Conservation (phyloP, 2,888 invertebrate genomes). For the Proisotoma minuta region DNA sequence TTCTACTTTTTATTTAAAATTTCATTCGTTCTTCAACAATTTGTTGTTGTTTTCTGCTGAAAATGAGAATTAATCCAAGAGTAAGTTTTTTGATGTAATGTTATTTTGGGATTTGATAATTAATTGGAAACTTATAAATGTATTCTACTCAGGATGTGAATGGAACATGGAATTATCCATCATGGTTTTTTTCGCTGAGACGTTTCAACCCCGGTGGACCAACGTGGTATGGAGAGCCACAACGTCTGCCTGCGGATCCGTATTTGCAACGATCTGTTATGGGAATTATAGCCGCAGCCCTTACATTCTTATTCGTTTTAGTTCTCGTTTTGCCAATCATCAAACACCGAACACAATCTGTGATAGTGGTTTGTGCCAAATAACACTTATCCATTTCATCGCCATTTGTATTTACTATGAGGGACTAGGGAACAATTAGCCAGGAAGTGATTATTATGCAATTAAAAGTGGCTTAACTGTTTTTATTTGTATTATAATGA, state of each 20-base stretch:
- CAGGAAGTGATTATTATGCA: too few relatives aligned
- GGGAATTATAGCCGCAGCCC: slow-evolving; percentile 26
- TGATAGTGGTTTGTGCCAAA: slow-evolving; percentile 34
- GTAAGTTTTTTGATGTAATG: too few relatives aligned
- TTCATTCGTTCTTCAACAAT: too few relatives aligned
- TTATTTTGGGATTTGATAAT: too few relatives aligned
- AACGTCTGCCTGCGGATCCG: slow-evolving; percentile 29
- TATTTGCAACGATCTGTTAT: slow-evolving; percentile 36
- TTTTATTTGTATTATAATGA: too few relatives aligned
- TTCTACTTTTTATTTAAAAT: too few relatives aligned
- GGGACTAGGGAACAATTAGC: too few relatives aligned
- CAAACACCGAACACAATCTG: slow-evolving; percentile 37
- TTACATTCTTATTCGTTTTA: slow-evolving; percentile 34
- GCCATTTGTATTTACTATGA: too few relatives aligned
- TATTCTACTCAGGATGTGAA: slow-evolving; percentile 9
- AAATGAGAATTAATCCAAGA: background rate
- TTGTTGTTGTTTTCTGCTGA: too few relatives aligned
- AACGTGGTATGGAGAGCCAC: slow-evolving; percentile 39
- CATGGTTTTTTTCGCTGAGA: slow-evolving; percentile 45
- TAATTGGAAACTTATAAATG: too few relatives aligned
- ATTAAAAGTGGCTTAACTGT: too few relatives aligned
- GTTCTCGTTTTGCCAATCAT: slow-evolving; percentile 41
- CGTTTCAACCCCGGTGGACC: slow-evolving; percentile 44
- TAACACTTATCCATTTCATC: background rate
- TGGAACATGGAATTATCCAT: slow-evolving; percentile 41